Evolutionary conservation across 2,113 vertebrate genomes (phyloP).

Genomic region (Motacilla alba): DNA sequence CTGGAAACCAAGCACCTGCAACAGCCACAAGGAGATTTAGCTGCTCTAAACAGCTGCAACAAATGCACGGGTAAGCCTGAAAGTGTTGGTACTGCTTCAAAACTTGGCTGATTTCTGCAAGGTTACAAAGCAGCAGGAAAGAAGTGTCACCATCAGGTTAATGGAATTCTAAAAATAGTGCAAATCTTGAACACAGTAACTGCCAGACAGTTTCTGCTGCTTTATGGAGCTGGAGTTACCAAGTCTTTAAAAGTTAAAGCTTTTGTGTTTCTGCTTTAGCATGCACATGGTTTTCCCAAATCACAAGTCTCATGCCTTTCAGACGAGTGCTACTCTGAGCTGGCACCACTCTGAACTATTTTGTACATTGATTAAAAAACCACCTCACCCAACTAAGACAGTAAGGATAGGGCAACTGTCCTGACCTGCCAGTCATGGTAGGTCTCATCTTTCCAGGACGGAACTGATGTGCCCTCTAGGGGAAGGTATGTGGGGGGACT

Average conservation of each 20-base stretch:
- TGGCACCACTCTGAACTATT: background rate
- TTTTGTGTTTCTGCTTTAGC: background rate
- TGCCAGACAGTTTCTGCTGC: background rate
- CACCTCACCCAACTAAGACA: background rate
- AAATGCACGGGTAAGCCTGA: background rate
- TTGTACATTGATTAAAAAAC: background rate
- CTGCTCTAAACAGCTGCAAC: background rate
- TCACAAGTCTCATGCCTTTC: accelerated
- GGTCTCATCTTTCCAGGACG: background rate
- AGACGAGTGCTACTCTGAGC: background rate
- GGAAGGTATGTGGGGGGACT: background rate
- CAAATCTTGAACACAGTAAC: background rate
- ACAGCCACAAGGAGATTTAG: background rate
- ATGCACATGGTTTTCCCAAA: accelerated
- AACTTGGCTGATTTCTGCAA: background rate
- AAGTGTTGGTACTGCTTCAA: background rate
- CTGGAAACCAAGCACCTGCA: background rate
- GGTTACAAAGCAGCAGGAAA: background rate
- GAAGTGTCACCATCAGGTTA: background rate
- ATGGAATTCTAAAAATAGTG: background rate
- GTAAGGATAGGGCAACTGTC: background rate
- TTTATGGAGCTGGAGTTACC: background rate
- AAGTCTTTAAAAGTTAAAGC: background rate
- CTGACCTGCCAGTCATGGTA: accelerated
- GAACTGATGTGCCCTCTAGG: background rate